phyloP scores from a whole-genome alignment of 1,140 invertebrate genomes.

The Antheraea pernyi region DNA sequence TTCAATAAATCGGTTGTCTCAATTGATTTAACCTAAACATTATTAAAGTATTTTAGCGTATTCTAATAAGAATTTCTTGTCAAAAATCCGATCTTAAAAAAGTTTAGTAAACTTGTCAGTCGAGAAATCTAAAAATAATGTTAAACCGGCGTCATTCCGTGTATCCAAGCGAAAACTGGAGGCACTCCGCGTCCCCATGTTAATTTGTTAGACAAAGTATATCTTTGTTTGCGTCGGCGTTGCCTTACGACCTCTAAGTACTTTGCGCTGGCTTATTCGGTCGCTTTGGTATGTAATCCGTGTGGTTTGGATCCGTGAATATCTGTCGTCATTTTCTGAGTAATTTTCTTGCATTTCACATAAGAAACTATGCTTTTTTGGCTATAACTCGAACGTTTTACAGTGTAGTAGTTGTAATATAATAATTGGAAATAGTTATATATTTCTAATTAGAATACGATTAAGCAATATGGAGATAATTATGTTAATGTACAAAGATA shows the following conservation, averaged over 20 bases:
- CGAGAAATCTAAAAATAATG: not conserved
- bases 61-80: not conserved
- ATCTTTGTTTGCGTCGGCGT: constrained; percentile 30
- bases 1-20: too few relatives aligned
- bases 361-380: not conserved
- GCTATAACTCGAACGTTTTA: not conserved
- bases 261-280: constrained; percentile 47
- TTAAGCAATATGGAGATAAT: too few relatives aligned
- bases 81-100: not conserved
- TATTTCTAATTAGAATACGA: too few relatives aligned
- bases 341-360: not conserved
- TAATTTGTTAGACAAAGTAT: constrained; percentile 52
- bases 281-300: constrained; percentile 6
- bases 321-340: not conserved
- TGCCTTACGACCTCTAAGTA: constrained; percentile 44
- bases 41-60: not conserved
- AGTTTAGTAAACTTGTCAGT: not conserved
- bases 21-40: too few relatives aligned
- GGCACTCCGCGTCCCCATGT: constrained; percentile 25
- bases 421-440: too few relatives aligned
- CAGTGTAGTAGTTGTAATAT: too few relatives aligned
- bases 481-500: too few relatives aligned
- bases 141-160: constrained; percentile 2
- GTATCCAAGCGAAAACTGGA: constrained; percentile 14
- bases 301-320: not conserved